phyloP scores from a whole-genome alignment of 2,113 vertebrate genomes.

The Ochotona curzoniae region DNA sequence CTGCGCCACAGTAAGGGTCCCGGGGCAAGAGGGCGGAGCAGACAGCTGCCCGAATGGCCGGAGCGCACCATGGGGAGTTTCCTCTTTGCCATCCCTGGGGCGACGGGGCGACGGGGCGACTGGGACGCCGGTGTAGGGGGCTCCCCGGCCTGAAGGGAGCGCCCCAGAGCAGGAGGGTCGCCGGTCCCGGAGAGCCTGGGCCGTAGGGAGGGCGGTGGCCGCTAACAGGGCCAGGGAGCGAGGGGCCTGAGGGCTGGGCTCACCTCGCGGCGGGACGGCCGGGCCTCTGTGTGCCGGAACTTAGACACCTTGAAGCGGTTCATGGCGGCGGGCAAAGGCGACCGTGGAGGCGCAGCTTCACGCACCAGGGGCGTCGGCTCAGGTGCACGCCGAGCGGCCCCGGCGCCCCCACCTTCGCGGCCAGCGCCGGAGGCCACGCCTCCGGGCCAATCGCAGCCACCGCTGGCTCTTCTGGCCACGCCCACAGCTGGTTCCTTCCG shows the following conservation, averaged over 20 bases:
- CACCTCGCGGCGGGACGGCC: slow-evolving; percentile 91
- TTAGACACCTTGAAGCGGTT: slow-evolving; percentile 96
- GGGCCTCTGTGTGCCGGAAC: slow-evolving; percentile 93
- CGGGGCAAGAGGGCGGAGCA: accelerated
- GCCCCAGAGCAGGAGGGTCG: not conserved
- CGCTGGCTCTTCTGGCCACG: not conserved
- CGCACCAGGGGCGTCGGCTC: not conserved
- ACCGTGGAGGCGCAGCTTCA: not conserved
- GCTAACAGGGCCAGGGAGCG: not conserved
- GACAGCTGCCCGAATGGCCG: not conserved
- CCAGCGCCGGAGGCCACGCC: not conserved
- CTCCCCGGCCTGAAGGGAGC: not conserved
- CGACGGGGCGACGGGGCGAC: not conserved
- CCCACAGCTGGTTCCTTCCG: not conserved
- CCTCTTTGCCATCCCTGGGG: not conserved
- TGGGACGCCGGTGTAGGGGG: not conserved
- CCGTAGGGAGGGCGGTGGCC: not conserved
- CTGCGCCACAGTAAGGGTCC: not conserved
- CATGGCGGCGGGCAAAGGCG: slow-evolving; percentile 83
- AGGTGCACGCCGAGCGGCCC: not conserved
- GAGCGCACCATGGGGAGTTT: not conserved
- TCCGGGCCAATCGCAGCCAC: slow-evolving; percentile 44
- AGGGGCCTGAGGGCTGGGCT: slow-evolving; percentile 69
- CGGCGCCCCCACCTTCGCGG: slow-evolving; percentile 14
- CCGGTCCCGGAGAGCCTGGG: not conserved